These are phyloP conservation scores for Caenorhabditis tropicalis DNA, from an alignment of 1,140 invertebrate species.

Conservation along the genomic window DNA sequence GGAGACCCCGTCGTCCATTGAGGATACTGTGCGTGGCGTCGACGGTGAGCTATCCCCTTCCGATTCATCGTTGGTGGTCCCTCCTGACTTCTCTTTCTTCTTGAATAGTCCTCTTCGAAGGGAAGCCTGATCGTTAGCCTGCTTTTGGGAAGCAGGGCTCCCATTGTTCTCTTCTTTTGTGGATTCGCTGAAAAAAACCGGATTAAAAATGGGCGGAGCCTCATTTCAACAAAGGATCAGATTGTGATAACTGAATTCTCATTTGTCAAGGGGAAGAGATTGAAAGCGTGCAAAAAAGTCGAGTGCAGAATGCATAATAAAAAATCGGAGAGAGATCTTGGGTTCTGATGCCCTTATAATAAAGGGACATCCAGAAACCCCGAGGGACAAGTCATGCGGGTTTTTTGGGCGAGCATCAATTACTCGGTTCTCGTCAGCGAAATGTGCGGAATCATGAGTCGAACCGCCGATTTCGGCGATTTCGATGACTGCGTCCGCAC, in stretches of 20 bases:
- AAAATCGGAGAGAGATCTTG: too few species aligned
- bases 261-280: too few species aligned
- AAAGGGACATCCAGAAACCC: background rate
- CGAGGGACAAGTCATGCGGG: background rate
- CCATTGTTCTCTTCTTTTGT: slow-evolving; percentile 41
- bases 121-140: slow-evolving; percentile 67
- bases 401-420: background rate
- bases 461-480: background rate
- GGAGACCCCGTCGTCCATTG: slow-evolving; percentile 37
- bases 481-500: slow-evolving; percentile 2
- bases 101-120: slow-evolving; percentile 69
- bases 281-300: too few species aligned
- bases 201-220: background rate
- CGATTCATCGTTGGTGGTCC: slow-evolving; percentile 56
- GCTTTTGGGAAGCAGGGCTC: slow-evolving; percentile 24
- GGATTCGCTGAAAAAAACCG: background rate
- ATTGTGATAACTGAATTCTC: background rate
- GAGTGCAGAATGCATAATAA: too few species aligned
- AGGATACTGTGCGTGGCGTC: slow-evolving; percentile 63
- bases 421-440: slow-evolving; percentile 25
- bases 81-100: slow-evolving; percentile 58
- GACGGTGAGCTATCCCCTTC: slow-evolving; percentile 68
- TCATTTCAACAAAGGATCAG: background rate
- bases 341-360: background rate
- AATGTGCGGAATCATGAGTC: slow-evolving; percentile 31